These are phyloP conservation scores for Willisornis vidua DNA, from an alignment of 2,113 vertebrate genomes.

Conservation along the genomic window DNA sequence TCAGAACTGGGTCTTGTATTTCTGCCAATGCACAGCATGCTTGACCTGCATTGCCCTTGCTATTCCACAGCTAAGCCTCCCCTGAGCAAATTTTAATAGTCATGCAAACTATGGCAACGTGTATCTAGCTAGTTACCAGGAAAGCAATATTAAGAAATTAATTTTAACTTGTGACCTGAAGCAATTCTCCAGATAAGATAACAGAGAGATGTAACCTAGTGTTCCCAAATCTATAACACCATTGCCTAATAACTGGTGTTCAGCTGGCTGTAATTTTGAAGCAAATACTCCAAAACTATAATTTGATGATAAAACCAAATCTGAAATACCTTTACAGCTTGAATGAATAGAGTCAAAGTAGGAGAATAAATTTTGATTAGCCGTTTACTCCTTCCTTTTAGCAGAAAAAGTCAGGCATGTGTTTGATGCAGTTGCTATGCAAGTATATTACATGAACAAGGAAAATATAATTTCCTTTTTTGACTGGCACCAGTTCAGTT, in stretches of 20 bases:
- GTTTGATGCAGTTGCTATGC: not conserved
- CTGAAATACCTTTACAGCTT: not conserved
- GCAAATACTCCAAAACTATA: not conserved
- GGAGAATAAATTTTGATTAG: not conserved
- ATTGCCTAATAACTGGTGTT: not conserved
- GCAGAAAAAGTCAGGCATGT: not conserved
- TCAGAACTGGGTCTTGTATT: slow-evolving; percentile 22
- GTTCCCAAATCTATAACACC: not conserved
- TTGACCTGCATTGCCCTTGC: slow-evolving; percentile 47
- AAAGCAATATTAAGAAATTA: not conserved
- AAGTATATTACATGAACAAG: not conserved
- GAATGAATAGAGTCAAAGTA: not conserved
- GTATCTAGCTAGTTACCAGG: not conserved
- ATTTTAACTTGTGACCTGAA: not conserved
- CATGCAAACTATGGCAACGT: not conserved
- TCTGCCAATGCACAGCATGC: slow-evolving; percentile 28
- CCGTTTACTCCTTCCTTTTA: not conserved
- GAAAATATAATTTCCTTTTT: not conserved
- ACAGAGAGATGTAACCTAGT: not conserved
- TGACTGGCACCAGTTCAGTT: not conserved
- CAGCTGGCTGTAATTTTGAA: not conserved
- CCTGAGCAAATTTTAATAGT: not conserved
- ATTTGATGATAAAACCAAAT: not conserved
- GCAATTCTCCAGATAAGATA: not conserved
- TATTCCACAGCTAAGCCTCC: slow-evolving; percentile 10